Evolutionary conservation across 2,797 vertebrate species (phyloP).

Genomic region (Diceros bicornis): DNA sequence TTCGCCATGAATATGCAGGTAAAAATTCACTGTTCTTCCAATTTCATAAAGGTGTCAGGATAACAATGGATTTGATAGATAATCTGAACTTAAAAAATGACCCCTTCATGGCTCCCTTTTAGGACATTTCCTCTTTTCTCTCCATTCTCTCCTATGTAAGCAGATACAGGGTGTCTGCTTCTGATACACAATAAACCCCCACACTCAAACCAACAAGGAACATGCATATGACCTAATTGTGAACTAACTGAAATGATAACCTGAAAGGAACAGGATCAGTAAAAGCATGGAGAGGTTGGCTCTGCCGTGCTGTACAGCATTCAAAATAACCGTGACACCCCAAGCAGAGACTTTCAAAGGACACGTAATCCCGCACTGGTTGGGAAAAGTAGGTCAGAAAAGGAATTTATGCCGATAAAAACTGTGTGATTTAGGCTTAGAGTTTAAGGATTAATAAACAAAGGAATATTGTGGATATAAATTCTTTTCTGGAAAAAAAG

Average conservation of each 20-base stretch:
- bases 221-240: background rate
- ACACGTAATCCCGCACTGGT: background rate
- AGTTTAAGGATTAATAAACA: slow-evolving; percentile 72
- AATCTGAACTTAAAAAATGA: background rate
- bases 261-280: background rate
- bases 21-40: background rate
- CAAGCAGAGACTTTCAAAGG: background rate
- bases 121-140: background rate
- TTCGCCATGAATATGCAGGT: background rate
- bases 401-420: slow-evolving; percentile 45
- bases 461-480: slow-evolving; percentile 21
- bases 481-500: slow-evolving; percentile 38
- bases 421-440: background rate
- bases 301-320: background rate
- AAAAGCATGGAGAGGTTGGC: background rate
- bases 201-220: background rate
- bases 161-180: background rate
- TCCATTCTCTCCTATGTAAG: background rate
- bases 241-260: background rate
- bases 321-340: background rate
- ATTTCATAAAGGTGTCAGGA: background rate
- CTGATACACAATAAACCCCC: background rate
- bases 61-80: background rate
- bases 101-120: background rate
- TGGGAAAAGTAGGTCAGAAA: background rate